Percentiles rank a stretch among this genome's conserved stretches.
Evolutionary conservation across 2,113 vertebrate species (phyloP).

Genomic region (Jaculus jaculus): DNA sequence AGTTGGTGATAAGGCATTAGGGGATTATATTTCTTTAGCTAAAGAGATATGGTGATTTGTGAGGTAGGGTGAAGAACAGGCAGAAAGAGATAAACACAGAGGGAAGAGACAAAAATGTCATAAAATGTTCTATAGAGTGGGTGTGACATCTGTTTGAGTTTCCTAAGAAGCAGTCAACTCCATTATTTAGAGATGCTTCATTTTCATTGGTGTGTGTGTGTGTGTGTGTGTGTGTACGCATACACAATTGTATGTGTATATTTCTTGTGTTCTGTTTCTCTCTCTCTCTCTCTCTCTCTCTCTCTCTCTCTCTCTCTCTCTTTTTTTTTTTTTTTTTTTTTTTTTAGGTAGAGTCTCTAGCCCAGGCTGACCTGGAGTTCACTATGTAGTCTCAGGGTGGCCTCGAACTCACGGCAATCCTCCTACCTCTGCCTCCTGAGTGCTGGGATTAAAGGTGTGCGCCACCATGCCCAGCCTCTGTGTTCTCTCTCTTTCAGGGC

Average conservation of each 20-base stretch:
- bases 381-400: too few relatives aligned
- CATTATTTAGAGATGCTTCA: background rate
- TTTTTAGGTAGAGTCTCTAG: too few relatives aligned
- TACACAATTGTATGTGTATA: background rate
- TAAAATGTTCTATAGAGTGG: background rate
- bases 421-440: too few relatives aligned
- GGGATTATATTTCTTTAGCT: background rate
- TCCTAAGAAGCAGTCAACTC: background rate
- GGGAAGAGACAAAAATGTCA: background rate
- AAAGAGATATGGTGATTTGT: background rate
- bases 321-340: too few relatives aligned
- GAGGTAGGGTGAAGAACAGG: background rate
- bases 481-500: background rate
- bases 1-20: background rate
- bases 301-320: too few relatives aligned
- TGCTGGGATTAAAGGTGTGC: too few relatives aligned
- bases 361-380: too few relatives aligned
- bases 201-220: background rate
- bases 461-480: too few relatives aligned
- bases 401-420: too few relatives aligned
- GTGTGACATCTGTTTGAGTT: background rate
- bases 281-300: too few relatives aligned
- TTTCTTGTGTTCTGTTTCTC: background rate
- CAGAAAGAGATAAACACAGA: background rate
- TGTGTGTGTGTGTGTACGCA: background rate